phyloP scores from a whole-genome alignment of 2,888 invertebrate species.

The Pemphredon lugubris region DNA sequence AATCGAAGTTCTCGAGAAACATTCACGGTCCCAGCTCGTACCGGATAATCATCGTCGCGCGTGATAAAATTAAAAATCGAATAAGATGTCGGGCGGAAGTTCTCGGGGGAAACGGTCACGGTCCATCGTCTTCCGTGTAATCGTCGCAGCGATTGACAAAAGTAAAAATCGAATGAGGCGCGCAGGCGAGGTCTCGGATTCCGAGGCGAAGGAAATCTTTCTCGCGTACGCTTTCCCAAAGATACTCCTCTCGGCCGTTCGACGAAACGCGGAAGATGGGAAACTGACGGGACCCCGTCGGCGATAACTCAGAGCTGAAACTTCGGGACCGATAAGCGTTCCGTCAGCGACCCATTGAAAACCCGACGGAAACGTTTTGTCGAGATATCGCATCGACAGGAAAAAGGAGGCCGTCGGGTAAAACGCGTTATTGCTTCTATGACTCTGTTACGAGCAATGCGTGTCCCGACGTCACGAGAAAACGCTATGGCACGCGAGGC shows the following conservation, averaged over 20 bases:
- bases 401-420: conserved; percentile 26
- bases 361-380: conserved; percentile 30
- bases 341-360: conserved; percentile 10
- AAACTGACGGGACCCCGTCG: background rate
- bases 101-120: too few species aligned
- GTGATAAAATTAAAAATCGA: too few species aligned
- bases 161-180: too few species aligned
- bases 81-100: too few species aligned
- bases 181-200: too few species aligned
- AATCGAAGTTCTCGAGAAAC: background rate
- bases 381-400: conserved; percentile 23
- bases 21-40: too few species aligned
- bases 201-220: background rate
- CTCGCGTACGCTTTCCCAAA: too few species aligned
- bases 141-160: too few species aligned
- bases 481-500: conserved; percentile 41
- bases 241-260: too few species aligned
- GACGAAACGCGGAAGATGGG: background rate
- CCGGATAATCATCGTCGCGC: too few species aligned
- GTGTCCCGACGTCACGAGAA: conserved; percentile 27
- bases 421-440: background rate
- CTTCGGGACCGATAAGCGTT: conserved; percentile 4
- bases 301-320: conserved; percentile 21
- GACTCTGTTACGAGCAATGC: background rate
- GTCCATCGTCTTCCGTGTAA: too few species aligned